Base-by-base conservation (phyloP, 2,797 vertebrate genomes). In the Danio kyathit region DNA sequence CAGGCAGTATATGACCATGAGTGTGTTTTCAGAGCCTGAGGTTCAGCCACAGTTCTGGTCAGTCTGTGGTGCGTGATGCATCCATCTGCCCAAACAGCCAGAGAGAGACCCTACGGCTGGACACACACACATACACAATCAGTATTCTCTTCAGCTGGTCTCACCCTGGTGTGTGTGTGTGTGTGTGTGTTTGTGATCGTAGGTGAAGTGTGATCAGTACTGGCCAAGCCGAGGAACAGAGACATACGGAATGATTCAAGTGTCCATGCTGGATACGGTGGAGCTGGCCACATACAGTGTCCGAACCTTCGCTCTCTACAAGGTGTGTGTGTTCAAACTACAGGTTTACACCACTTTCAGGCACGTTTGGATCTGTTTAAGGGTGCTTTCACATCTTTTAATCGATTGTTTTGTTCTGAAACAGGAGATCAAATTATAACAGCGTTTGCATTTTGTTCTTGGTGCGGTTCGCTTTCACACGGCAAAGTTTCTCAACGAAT, bases 201-300 rank as follows among this genome's bases (percentile, higher is more conserved):
- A 99, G 97, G 95, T 99, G 1, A 99, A 99, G 87, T 99, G 98
- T 89, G 98, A 99, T 87, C 97, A 98, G 91, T 99, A 99, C 83
- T 99, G 98, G 97, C 98, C 98, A 0, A 92, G 92, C 75, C 94
- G 98, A 51, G 86, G 57, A 79, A 94, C 93, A 1, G 91, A 94
- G 82, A 94, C 94, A 0, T 94, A 94, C 5, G 96, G 97, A 54
- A 95, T 96, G 94, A 96, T 99, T 87, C 96, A 97, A 84, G 97
- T 99, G 85, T 95, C 96, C 5, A 89, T 97, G 87, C 84, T 98
- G 91, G 97, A 99, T 89, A 97, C 96, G 0, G 94, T 97, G 0
- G 97, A 99, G 69, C 91, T 99, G 81, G 97, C 98, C 0, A 97
- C 96, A 0, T 98, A 99, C 84, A 96, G 94, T 0, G 92, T 99